A percentile compares a stretch with the other conserved stretches of the same genome.
Evolutionary conservation across 35 echinoderm and acorn worm species (phyloP).

Genomic region (Stichopus chloronotus): DNA sequence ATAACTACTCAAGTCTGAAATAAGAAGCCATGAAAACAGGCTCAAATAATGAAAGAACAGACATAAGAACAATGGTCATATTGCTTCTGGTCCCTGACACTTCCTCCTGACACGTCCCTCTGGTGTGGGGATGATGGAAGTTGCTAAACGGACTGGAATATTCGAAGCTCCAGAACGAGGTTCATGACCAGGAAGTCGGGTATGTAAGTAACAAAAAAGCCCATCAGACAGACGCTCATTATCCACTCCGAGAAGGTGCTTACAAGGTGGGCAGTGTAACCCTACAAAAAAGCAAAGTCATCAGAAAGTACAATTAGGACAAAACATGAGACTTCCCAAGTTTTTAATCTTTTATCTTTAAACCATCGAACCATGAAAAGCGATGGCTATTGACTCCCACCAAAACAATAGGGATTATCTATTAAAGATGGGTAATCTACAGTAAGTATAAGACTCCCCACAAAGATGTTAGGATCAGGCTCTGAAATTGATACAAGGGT

Average conservation of each 20-base stretch:
- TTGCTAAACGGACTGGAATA: constrained; percentile 14
- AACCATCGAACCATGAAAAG: neutral
- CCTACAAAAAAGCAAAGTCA: constrained; percentile 30
- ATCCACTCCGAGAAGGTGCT: constrained; percentile 66
- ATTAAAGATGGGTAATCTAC: neutral
- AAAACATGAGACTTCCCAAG: neutral
- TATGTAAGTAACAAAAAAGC: constrained; percentile 48
- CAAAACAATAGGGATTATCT: neutral
- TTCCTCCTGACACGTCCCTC: too few species aligned
- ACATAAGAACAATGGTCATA: neutral
- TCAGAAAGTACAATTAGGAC: neutral
- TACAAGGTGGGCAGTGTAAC: constrained; percentile 58
- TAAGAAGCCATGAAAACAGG: too few species aligned
- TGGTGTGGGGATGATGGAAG: neutral
- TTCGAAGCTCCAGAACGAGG: constrained; percentile 20
- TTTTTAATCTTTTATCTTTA: neutral
- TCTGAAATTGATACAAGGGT: too few species aligned
- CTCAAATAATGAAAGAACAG: neutral
- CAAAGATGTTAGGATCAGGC: neutral
- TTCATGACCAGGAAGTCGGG: constrained; percentile 44
- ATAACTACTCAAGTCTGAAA: too few species aligned
- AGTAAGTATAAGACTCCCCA: neutral
- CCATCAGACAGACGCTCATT: constrained; percentile 28
- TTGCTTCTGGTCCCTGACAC: too few species aligned
- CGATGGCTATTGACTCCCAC: neutral